Base-by-base conservation (phyloP, 1,140 invertebrate genomes). In the Tetraneura akinire region DNA sequence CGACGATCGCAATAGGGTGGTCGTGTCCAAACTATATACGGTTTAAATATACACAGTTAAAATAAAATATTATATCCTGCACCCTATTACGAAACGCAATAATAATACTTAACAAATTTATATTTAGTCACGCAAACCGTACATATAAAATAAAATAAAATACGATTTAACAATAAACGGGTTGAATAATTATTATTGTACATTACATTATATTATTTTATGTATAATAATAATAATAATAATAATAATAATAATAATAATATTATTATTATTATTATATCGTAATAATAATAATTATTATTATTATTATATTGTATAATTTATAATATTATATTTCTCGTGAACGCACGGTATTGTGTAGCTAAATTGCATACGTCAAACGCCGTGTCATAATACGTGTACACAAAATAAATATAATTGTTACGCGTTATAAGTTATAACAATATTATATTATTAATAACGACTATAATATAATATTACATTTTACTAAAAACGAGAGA, bases 311-410 rank as follows among this genome's bases (percentile, higher is more conserved):
- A n/a, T n/a, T n/a, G n/a, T n/a, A n/a, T 66, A 26, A 18, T 18
- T 66, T 11, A 60, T 13, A 13, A 60, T 3, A 60, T 1, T 4
- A 60, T 26, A 60, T 18, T 32, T 16, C 2, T 32, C 49, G 29
- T 13, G n/a, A 32, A 26, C 47, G n/a, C n/a, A 26, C 51, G 71
- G 9, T 18, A 11, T 23, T 55, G 18, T 74, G 74, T 78, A 62
- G 13, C 37, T 60, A 62, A 78, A 78, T 78, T 60, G 74, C 74
- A 62, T 78, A 62, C 13, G 32, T 78, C 42, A 42, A 18, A 57
- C 74, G 74, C 74, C 73, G 73, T 76, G 73, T 45, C 66, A 26
- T 16, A 45, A 37, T 37, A 37, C 8, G 8, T 3, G 32, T 45
- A 42, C 26, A 68, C 37, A 68, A 45, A n/a, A n/a, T n/a, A n/a